These are phyloP conservation scores for Odontamblyopus lacepedii DNA, from an alignment of 2,797 vertebrate species.

Conservation along the genomic window DNA sequence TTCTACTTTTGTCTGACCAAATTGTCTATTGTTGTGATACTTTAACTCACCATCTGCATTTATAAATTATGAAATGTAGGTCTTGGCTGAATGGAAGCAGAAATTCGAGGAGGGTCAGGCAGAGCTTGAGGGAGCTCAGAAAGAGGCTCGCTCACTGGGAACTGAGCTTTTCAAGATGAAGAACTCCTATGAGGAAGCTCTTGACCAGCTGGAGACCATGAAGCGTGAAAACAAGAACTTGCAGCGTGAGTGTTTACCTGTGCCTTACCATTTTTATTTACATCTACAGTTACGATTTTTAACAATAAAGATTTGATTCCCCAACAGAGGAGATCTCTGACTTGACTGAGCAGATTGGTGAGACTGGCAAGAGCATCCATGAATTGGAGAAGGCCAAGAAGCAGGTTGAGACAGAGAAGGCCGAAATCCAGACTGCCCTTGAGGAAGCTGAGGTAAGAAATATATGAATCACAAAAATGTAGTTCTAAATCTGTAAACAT, in stretches of 20 bases:
- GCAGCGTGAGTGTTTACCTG: constrained; percentile 55
- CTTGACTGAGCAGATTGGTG: constrained; percentile 86
- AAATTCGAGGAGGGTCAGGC: constrained; percentile 86
- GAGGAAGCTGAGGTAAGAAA: constrained; percentile 83
- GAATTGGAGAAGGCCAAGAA: constrained; percentile 88
- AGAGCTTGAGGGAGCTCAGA: constrained; percentile 85
- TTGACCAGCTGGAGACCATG: constrained; percentile 86
- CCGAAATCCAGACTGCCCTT: constrained; percentile 82
- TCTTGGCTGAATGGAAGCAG: constrained; percentile 85
- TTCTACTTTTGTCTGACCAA: background rate
- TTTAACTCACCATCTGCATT: background rate
- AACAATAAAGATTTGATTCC: background rate
- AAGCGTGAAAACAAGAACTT: constrained; percentile 90
- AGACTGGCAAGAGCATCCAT: constrained; percentile 83
- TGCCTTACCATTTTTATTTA: background rate
- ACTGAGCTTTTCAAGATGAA: constrained; percentile 90
- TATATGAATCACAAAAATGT: background rate
- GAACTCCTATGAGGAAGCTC: constrained; percentile 85
- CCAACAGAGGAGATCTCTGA: constrained; percentile 85
- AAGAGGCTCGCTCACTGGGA: constrained; percentile 82
- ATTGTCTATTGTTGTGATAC: background rate
- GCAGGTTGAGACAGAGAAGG: constrained; percentile 83
- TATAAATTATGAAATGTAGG: constrained; percentile 33
- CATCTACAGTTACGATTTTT: background rate
- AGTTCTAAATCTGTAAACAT: background rate